Evolutionary conservation across 2,113 vertebrate species (phyloP).

Genomic region (Halichoeres trimaculatus): DNA sequence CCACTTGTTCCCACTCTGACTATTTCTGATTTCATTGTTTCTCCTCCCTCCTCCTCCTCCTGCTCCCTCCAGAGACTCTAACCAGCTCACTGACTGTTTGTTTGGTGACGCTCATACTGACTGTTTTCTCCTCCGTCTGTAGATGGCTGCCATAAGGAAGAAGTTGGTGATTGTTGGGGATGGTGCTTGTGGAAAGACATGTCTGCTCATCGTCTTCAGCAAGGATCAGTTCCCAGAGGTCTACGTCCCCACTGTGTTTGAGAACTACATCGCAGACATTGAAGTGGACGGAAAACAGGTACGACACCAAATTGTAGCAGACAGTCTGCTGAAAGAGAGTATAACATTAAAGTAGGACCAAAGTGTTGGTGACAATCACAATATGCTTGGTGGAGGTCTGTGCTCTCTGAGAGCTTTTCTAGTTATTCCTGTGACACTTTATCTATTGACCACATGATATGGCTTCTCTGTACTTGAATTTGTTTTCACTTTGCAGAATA

Average conservation of each 20-base stretch:
- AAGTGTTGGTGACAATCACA: too few relatives aligned
- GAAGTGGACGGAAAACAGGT: conserved; percentile 99
- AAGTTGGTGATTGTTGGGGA: conserved; percentile 99
- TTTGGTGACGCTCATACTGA: not conserved
- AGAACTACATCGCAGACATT: conserved; percentile 99
- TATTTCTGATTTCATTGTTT: conserved; percentile 37
- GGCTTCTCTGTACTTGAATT: too few relatives aligned
- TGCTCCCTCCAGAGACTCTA: conserved; percentile 19
- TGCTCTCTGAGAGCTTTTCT: too few relatives aligned
- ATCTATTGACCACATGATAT: too few relatives aligned
- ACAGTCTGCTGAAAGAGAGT: too few relatives aligned
- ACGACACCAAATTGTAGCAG: too few relatives aligned
- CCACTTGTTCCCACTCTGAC: not conserved
- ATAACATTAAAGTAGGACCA: too few relatives aligned
- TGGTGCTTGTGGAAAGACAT: conserved; percentile 96
- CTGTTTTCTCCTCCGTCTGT: conserved; percentile 13
- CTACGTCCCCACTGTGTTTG: conserved; percentile 97
- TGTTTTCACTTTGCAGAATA: too few relatives aligned
- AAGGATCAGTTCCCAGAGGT: conserved; percentile 99
- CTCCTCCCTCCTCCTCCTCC: not conserved
- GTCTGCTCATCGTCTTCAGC: conserved; percentile 97
- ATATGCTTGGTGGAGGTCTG: too few relatives aligned
- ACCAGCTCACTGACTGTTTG: not conserved
- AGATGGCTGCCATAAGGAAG: conserved; percentile 97
- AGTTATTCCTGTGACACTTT: too few relatives aligned